Percentiles rank a stretch among this genome's conserved stretches.
These are phyloP conservation scores for Pycnomerus fuliginosus DNA, from an alignment of 2,888 invertebrate species.

Conservation along the genomic window DNA sequence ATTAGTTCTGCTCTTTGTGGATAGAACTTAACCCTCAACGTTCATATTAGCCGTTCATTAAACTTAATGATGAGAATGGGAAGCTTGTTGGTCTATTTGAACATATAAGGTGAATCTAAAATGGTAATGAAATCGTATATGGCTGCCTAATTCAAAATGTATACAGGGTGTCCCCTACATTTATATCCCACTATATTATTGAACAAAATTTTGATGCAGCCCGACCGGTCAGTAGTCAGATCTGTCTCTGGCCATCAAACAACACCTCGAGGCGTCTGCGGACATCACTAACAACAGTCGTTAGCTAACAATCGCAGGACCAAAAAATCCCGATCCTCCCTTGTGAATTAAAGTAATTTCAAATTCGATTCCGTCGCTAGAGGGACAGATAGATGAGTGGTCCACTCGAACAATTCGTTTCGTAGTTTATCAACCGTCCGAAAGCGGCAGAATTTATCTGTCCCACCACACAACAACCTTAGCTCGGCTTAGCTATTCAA, in stretches of 20 bases:
- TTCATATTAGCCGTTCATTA: no score
- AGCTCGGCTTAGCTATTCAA: slow-evolving; percentile 55
- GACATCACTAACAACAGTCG: slow-evolving; percentile 49
- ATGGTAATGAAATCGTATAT: no score
- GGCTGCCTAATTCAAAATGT: no score
- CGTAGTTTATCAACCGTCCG: slow-evolving; percentile 44
- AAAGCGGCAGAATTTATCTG: slow-evolving; percentile 47
- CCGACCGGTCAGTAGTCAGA: no score
- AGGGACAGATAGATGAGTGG: slow-evolving; percentile 56
- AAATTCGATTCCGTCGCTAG: slow-evolving; percentile 55
- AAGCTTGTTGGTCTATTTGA: no score
- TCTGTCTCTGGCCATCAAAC: slow-evolving; percentile 13
- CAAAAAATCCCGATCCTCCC: slow-evolving; percentile 54
- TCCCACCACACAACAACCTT: slow-evolving; percentile 52
- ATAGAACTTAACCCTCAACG: no score
- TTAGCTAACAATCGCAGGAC: slow-evolving; percentile 48
- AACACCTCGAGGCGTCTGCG: slow-evolving; percentile 22
- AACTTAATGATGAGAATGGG: no score
- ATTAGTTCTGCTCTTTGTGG: no score
- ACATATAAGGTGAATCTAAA: no score
- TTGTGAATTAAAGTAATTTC: slow-evolving; percentile 56
- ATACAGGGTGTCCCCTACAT: no score
- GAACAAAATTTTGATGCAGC: no score
- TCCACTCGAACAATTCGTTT: slow-evolving; percentile 50
- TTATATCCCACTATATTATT: no score